Conservation (phyloP, 2,797 vertebrate species). For the Morelia viridis region DNA sequence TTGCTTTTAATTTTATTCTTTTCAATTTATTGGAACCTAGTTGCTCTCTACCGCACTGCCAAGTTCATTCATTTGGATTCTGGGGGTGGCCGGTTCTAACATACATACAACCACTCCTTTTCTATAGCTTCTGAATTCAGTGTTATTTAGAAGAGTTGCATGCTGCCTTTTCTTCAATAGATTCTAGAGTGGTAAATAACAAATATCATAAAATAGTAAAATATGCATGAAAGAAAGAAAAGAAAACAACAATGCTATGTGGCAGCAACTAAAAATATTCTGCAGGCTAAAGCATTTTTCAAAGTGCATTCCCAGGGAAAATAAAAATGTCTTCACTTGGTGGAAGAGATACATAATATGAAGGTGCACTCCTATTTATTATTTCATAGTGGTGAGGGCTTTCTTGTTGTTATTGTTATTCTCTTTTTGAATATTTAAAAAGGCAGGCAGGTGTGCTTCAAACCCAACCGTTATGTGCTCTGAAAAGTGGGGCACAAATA, state of each 20-base stretch:
- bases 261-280: not conserved
- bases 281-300: not conserved
- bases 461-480: not conserved
- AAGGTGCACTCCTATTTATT: not conserved
- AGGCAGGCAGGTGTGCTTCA: not conserved
- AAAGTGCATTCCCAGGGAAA: not conserved
- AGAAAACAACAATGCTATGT: not conserved
- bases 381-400: not conserved
- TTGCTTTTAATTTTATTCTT: not conserved
- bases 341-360: not conserved
- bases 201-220: not conserved
- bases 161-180: not conserved
- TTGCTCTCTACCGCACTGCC: not conserved
- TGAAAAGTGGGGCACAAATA: not conserved
- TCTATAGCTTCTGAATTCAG: not conserved
- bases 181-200: not conserved
- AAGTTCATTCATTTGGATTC: not conserved
- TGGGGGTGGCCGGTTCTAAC: not conserved
- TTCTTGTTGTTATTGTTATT: fast-evolving
- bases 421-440: not conserved
- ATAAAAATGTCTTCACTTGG: not conserved
- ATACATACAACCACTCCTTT: not conserved
- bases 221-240: not conserved
- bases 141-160: not conserved
- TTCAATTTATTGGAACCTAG: not conserved